A percentile compares a stretch with the other conserved stretches of the same genome.
Conservation (phyloP, 2,113 vertebrate species). For the Crotalus helleri region DNA sequence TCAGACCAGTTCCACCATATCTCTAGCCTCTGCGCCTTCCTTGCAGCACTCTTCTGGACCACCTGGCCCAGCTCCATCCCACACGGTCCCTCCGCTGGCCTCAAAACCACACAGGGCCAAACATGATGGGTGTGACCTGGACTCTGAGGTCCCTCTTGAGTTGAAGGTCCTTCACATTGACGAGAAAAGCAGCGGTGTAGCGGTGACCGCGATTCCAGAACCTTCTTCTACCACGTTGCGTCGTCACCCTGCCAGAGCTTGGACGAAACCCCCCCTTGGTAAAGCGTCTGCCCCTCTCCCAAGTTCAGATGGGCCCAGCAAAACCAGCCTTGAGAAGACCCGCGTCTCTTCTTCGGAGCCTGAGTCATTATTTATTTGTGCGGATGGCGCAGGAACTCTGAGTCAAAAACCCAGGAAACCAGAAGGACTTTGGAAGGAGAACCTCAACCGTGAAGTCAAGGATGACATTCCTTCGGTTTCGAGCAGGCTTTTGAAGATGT, state of each 20-base stretch:
- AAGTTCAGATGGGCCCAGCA: slow-evolving; percentile 17
- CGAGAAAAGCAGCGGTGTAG: slow-evolving; percentile 55
- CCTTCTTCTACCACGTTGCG: slow-evolving; percentile 1
- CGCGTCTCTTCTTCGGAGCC: slow-evolving; percentile 55
- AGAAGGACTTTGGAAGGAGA: slow-evolving; percentile 48
- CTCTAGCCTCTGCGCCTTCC: slow-evolving; percentile 69
- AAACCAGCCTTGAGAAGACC: slow-evolving; percentile 55
- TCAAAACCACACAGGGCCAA: slow-evolving; percentile 4
- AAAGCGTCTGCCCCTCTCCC: slow-evolving; percentile 4
- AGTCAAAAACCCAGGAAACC: slow-evolving; percentile 18
- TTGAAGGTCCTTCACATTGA: slow-evolving; percentile 68
- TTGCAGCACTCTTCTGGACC: slow-evolving; percentile 62
- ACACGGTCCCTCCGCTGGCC: slow-evolving; percentile 16
- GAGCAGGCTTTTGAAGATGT: slow-evolving; percentile 26
- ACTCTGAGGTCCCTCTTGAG: slow-evolving; percentile 45
- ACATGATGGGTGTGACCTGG: slow-evolving; percentile 35
- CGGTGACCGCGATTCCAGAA: background rate
- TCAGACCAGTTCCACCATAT: slow-evolving; percentile 84
- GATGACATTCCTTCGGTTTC: slow-evolving; percentile 24
- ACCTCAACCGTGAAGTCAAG: slow-evolving; percentile 44
- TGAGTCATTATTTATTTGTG: slow-evolving; percentile 56
- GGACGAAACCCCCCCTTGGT: slow-evolving; percentile 27
- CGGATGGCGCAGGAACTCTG: slow-evolving; percentile 38
- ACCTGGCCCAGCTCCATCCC: slow-evolving; percentile 43
- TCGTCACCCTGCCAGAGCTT: background rate